Percentiles rank a stretch among this genome's conserved stretches.
Conservation (phyloP, 2,888 invertebrate species). For the Allolobophora icterica region DNA sequence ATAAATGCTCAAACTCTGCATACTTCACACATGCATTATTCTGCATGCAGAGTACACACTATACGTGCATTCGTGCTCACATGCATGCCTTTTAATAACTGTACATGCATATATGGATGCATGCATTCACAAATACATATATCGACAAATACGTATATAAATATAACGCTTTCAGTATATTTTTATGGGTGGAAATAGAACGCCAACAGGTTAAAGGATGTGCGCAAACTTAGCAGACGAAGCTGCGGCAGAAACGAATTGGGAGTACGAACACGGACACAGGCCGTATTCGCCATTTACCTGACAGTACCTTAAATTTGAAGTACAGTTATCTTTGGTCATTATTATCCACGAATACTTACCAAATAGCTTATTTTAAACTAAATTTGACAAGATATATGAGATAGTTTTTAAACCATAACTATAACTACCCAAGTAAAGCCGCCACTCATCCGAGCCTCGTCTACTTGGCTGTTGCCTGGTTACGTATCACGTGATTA, state of each 20-base stretch:
- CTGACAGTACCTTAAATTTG: neutral
- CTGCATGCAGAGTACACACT: too few species aligned
- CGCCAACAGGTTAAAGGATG: neutral
- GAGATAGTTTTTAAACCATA: neutral
- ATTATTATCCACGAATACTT: neutral
- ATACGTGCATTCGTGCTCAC: too few species aligned
- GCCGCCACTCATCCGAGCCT: neutral
- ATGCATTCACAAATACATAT: neutral
- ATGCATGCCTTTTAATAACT: too few species aligned
- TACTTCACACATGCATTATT: too few species aligned
- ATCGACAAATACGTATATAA: neutral
- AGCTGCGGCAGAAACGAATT: too few species aligned
- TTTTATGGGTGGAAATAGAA: neutral
- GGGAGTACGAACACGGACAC: neutral
- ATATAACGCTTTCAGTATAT: too few species aligned
- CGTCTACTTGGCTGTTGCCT: neutral
- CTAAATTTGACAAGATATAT: neutral
- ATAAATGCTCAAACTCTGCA: too few species aligned
- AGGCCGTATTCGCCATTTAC: neutral
- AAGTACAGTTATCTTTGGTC: neutral
- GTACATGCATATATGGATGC: neutral
- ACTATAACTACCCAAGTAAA: neutral
- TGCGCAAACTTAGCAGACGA: neutral
- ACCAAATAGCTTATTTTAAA: neutral
- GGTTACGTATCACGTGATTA: constrained; percentile 7